Evolutionary conservation across 2,888 invertebrate genomes (phyloP).

Genomic region (Choristoneura rosaceana): DNA sequence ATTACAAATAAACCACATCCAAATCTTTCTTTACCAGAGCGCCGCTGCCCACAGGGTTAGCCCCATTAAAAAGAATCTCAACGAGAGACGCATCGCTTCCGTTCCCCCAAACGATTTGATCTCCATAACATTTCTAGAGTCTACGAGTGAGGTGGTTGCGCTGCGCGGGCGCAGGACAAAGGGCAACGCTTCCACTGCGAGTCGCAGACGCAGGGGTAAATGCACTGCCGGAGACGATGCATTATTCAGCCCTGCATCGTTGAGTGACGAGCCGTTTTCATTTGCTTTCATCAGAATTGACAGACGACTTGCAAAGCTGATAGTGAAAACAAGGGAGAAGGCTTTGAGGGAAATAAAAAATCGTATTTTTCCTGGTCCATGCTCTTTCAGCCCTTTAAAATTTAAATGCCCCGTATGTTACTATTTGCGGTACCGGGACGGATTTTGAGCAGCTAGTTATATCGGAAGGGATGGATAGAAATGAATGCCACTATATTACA

Average conservation of each 20-base stretch:
- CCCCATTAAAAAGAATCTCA: neutral
- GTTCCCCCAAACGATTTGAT: conserved; percentile 22
- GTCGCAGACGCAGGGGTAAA: conserved; percentile 74
- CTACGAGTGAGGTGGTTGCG: conserved; percentile 36
- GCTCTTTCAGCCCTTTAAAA: neutral
- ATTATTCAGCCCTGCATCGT: conserved; percentile 74
- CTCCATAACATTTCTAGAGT: conserved; percentile 37
- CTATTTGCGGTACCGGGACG: too few relatives aligned
- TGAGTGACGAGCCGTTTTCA: conserved; percentile 56
- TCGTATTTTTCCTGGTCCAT: neutral
- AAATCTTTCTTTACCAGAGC: too few relatives aligned
- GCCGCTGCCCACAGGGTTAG: neutral
- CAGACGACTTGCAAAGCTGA: conserved; percentile 52
- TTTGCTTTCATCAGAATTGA: conserved; percentile 49
- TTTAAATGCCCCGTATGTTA: too few relatives aligned
- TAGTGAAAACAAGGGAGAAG: conserved; percentile 19
- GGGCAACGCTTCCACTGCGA: conserved; percentile 44
- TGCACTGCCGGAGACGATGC: conserved; percentile 62
- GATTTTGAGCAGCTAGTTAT: too few relatives aligned
- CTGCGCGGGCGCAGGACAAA: conserved; percentile 38
- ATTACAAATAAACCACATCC: too few relatives aligned
- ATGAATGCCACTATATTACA: too few relatives aligned
- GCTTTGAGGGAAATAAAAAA: conserved; percentile 28
- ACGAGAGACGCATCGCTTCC: conserved; percentile 5
- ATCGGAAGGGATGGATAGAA: too few relatives aligned